phyloP scores from a whole-genome alignment of 2,888 invertebrate species.

The Heliothis peltigera region DNA sequence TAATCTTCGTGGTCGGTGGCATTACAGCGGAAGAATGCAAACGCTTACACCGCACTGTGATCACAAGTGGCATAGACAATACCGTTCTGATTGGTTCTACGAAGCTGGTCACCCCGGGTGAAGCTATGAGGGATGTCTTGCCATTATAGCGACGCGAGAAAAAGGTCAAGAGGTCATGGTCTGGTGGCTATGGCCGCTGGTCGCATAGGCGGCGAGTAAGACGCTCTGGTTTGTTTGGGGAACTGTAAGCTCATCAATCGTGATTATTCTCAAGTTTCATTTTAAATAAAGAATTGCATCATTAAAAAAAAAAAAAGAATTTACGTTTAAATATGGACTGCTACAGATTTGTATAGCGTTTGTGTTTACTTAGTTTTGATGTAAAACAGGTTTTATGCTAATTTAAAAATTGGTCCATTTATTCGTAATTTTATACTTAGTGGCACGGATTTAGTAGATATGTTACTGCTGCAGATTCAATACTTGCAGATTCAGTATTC shows the following conservation, averaged over 20 bases:
- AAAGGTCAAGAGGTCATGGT: not conserved
- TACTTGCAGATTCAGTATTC: not conserved
- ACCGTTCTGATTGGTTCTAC: conserved; percentile 82
- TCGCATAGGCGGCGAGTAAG: conserved; percentile 15
- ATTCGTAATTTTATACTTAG: not conserved
- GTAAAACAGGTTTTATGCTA: not conserved
- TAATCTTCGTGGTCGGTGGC: conserved; percentile 92
- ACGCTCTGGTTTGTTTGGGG: conserved; percentile 16
- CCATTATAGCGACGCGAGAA: conserved; percentile 50
- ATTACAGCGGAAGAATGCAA: conserved; percentile 91
- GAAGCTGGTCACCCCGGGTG: conserved; percentile 78
- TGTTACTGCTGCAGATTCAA: not conserved
- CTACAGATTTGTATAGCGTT: too few species aligned
- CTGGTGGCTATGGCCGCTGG: not conserved
- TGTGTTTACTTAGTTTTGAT: too few species aligned
- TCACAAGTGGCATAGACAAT: conserved; percentile 85
- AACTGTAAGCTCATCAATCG: conserved; percentile 14
- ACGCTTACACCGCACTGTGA: conserved; percentile 83
- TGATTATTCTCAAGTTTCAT: too few species aligned
- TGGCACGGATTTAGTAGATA: not conserved
- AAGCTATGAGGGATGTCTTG: conserved; percentile 80
- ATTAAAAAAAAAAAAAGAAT: too few species aligned
- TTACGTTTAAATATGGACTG: too few species aligned
- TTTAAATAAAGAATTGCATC: too few species aligned
- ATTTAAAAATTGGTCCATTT: not conserved